Conservation (phyloP, 2,797 vertebrate genomes). For the Novumbra hubbsi region DNA sequence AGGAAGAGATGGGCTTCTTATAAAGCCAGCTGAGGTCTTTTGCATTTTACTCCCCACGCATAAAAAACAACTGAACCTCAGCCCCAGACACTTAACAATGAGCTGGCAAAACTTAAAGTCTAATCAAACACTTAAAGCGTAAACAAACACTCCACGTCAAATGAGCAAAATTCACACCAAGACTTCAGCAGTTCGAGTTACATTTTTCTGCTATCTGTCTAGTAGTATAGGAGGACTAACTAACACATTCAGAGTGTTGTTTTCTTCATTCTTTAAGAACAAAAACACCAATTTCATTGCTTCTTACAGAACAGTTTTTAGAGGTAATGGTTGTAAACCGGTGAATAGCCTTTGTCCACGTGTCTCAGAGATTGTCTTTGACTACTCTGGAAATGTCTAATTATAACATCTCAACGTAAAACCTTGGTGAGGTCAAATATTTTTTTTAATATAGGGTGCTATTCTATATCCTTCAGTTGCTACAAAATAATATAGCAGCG, state of each 20-base stretch:
- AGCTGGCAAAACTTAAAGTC: neutral
- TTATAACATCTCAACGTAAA: constrained; percentile 1
- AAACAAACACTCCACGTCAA: constrained; percentile 4
- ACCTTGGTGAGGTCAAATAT: neutral
- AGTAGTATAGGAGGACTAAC: neutral
- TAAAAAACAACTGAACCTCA: neutral
- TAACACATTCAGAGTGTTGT: neutral
- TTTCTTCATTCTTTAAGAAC: neutral
- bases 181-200: neutral
- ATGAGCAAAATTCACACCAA: neutral
- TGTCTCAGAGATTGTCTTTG: neutral
- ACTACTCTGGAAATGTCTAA: neutral
- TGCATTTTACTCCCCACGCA: neutral
- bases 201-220: neutral
- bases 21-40: neutral
- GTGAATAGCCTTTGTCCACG: neutral
- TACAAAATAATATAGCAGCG: neutral
- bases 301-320: neutral
- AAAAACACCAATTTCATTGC: neutral
- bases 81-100: neutral
- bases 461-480: neutral
- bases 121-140: neutral
- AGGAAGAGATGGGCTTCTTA: neutral
- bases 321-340: neutral
- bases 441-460: neutral